Conservation (phyloP, 2,113 vertebrate genomes). For the Elaphurus davidianus region DNA sequence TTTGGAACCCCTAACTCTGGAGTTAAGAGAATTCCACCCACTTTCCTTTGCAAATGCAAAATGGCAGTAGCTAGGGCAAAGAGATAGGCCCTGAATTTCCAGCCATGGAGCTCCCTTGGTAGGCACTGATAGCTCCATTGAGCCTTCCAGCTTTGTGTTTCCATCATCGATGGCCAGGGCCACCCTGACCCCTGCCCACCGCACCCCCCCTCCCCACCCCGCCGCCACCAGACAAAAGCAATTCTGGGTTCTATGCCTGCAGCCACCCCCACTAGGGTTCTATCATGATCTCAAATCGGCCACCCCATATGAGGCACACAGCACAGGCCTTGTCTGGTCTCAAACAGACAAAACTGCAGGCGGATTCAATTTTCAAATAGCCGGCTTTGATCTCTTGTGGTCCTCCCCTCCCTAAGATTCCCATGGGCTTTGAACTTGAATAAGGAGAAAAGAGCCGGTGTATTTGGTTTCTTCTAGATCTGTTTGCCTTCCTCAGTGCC, state of each 20-base stretch:
- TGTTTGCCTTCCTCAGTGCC: not conserved
- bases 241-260: not conserved
- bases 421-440: not conserved
- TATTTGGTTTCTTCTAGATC: conserved; percentile 54
- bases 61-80: not conserved
- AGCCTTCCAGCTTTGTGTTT: not conserved
- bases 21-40: not conserved
- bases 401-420: not conserved
- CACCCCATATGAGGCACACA: not conserved
- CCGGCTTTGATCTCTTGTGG: conserved; percentile 39
- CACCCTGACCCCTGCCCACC: accelerated
- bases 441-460: not conserved
- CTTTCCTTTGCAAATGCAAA: not conserved
- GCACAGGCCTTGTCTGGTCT: not conserved
- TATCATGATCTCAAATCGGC: not conserved
- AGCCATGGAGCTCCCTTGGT: not conserved
- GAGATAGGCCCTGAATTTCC: not conserved
- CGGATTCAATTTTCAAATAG: not conserved
- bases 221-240: not conserved
- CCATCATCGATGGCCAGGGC: not conserved
- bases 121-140: not conserved
- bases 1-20: not conserved
- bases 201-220: accelerated
- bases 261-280: not conserved
- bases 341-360: not conserved